Evolutionary conservation across 1,140 invertebrate species (phyloP), one percentile per base, ranked within the genome.

Genomic region (Latrodectus geometricus): DNA sequence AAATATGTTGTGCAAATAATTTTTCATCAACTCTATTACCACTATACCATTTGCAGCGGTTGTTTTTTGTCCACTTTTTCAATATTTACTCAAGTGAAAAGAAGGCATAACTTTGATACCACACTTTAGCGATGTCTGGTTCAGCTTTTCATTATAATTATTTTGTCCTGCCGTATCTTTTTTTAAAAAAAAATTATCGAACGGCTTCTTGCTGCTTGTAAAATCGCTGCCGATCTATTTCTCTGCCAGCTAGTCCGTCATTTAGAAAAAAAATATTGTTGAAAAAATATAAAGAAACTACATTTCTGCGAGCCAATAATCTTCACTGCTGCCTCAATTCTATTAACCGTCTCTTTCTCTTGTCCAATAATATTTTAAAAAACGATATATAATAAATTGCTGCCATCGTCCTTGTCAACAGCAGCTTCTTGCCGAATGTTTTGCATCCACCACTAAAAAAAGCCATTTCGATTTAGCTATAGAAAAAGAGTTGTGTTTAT

Each of bases 401-500:
- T 86, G 83, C 75, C 83, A 76, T 56, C 83, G 83, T 86, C 83
- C 83, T 86, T 61, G 69, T n/a, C 65, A 76, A 86, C 74, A 78
- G 83, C 83, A 86, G 83, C 83, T 86, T 82, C 21, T 76, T 54
- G 83, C 75, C 83, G 83, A 78, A 86, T 86, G 77, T 86, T 86
- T 86, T 86, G 83, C 83, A 78, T 86, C n/a, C 75, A 86, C 83
- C 75, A 14, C 12, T 52, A 52, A 20, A 76, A 23, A 65, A 35
- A 48, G 82, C 82, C 82, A 84, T 83, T 81, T 83, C 70, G 50
- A 83, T 70, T 86, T 56, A 77, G 83, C 83, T 74, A 86, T 70
- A 75, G 21, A 21, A 21, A 56, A 20, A 66, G 15, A 83, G 54
- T 86, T 86, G 65, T 86, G 74, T 77, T 78, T 78, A 56, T 76